phyloP scores from a whole-genome alignment of 92 coral and sea anemone genomes.

The Plumapathes pennacea region DNA sequence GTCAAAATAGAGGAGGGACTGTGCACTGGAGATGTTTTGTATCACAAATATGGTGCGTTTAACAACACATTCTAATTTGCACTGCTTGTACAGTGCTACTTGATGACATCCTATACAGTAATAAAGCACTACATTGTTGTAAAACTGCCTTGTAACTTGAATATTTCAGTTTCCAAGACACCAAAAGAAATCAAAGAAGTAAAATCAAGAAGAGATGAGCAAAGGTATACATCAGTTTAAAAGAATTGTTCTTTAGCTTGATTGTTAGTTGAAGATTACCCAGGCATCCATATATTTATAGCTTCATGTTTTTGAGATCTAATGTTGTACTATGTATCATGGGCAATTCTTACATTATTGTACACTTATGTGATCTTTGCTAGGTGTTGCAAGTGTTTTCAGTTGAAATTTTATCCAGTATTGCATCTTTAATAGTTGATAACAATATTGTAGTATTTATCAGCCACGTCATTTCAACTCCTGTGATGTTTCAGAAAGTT shows the following conservation, averaged over 20 bases:
- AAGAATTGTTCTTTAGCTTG: background rate
- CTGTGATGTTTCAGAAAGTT: too few relatives aligned
- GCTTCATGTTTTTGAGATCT: background rate
- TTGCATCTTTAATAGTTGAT: background rate
- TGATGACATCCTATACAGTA: background rate
- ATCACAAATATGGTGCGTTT: constrained; percentile 82
- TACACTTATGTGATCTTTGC: too few relatives aligned
- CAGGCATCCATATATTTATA: too few relatives aligned
- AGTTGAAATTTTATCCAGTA: background rate
- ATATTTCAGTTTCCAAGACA: constrained; percentile 73
- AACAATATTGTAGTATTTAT: too few relatives aligned
- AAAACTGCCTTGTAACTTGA: background rate
- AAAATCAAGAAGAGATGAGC: constrained; percentile 71
- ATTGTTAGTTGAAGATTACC: background rate
- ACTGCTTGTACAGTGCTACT: background rate
- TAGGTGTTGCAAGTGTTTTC: too few relatives aligned
- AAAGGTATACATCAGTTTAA: constrained; percentile 74
- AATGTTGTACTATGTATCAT: background rate
- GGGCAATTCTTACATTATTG: background rate
- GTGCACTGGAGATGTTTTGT: constrained; percentile 91
- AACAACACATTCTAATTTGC: background rate
- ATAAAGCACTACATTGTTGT: background rate
- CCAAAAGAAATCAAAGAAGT: constrained; percentile 70
- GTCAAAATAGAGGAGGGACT: constrained; percentile 94
- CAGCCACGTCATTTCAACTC: too few relatives aligned